These are phyloP conservation scores for Fregata magnificens DNA, from an alignment of 2,113 vertebrate genomes.

Conservation along the genomic window DNA sequence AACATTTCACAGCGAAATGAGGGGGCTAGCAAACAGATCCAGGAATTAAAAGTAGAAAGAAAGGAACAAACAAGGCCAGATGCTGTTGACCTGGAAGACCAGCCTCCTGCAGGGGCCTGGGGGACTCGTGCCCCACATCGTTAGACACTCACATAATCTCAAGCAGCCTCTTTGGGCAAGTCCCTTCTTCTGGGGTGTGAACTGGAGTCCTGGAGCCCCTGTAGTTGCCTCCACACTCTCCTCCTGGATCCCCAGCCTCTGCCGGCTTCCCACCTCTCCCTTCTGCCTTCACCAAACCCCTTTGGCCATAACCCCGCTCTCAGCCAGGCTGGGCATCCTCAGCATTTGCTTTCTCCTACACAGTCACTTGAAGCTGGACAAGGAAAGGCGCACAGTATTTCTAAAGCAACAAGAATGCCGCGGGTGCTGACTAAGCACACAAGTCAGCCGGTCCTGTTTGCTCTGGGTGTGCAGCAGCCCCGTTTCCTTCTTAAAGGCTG, in stretches of 20 bases:
- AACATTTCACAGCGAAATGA: background rate
- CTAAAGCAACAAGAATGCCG: accelerated
- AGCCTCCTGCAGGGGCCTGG: background rate
- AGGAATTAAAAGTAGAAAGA: background rate
- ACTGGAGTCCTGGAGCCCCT: background rate
- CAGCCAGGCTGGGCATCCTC: background rate
- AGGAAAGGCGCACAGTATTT: background rate
- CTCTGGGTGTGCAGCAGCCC: background rate
- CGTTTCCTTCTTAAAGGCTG: background rate
- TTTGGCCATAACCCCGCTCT: background rate
- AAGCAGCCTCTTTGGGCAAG: background rate
- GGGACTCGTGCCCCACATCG: accelerated
- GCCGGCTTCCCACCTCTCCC: background rate
- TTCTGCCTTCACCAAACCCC: background rate
- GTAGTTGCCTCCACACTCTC: background rate
- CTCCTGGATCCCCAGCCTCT: background rate
- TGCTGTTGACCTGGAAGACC: background rate
- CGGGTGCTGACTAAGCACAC: background rate
- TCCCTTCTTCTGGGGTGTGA: background rate
- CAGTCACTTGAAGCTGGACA: background rate
- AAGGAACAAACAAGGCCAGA: background rate
- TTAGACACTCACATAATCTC: background rate
- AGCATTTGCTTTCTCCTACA: background rate
- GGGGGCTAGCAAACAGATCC: background rate
- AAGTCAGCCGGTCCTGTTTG: background rate